Evolutionary conservation across 2,797 vertebrate species (phyloP).

Genomic region (Leptatherina wallacei): DNA sequence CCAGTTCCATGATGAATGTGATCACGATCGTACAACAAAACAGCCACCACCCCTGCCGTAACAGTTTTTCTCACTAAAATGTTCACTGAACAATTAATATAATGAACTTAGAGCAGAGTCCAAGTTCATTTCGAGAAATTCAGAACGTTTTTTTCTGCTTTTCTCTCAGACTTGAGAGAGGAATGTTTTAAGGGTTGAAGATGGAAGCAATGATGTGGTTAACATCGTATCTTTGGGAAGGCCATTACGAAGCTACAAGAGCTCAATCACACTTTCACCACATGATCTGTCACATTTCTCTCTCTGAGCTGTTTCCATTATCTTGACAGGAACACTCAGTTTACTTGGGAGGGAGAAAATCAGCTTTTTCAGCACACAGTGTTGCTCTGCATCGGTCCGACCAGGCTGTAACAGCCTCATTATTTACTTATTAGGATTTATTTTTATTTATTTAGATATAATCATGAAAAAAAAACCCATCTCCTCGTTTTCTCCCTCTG

Average conservation of each 20-base stretch:
- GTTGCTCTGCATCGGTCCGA: conserved; percentile 15
- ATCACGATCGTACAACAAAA: conserved; percentile 5
- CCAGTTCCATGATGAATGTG: conserved; percentile 11
- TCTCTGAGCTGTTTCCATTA: conserved; percentile 26
- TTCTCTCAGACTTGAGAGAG: not conserved
- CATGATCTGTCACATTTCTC: conserved; percentile 23
- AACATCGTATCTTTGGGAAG: conserved; percentile 9
- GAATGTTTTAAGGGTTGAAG: conserved; percentile 11
- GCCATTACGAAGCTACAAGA: conserved; percentile 21
- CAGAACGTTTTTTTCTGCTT: not conserved
- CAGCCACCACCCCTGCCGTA: not conserved
- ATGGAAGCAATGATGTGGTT: conserved; percentile 19
- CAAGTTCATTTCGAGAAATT: not conserved
- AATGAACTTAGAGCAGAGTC: not conserved
- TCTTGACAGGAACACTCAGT: conserved; percentile 54
- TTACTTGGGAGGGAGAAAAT: conserved; percentile 28
- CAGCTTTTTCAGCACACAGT: conserved; percentile 23
- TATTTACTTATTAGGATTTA: conserved; percentile 7
- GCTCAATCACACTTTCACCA: conserved; percentile 27
- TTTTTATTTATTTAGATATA: conserved; percentile 5
- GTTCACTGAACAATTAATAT: not conserved
- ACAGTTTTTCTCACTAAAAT: not conserved
- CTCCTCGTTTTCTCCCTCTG: not conserved
- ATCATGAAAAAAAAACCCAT: not conserved
- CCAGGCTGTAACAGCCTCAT: conserved; percentile 6